Evolutionary conservation across 2,888 invertebrate genomes (phyloP).

Genomic region (Sipha maydis): DNA sequence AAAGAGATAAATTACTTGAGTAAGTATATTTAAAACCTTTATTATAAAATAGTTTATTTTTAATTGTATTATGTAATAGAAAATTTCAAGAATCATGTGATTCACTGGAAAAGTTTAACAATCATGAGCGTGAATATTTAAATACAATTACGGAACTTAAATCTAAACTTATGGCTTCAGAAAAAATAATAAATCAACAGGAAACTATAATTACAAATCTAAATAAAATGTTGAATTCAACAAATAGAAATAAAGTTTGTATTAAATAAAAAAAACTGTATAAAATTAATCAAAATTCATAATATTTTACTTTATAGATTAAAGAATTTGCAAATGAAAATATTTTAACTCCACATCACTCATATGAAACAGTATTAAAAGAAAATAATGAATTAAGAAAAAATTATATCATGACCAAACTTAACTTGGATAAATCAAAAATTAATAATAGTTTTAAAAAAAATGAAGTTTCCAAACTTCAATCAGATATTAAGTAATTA

Average conservation of each 20-base stretch:
- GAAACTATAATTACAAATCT: constrained; percentile 36
- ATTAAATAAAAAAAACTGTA: background rate
- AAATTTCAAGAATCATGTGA: constrained; percentile 42
- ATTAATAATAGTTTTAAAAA: background rate
- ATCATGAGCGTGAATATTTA: constrained; percentile 47
- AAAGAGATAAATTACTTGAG: constrained; percentile 47
- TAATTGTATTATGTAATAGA: constrained; percentile 28
- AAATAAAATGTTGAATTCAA: constrained; percentile 24
- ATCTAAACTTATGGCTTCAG: constrained; percentile 27
- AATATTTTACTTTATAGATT: background rate
- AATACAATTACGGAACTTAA: constrained; percentile 42
- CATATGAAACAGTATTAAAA: background rate
- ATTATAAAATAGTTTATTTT: background rate
- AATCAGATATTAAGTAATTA: constrained; percentile 36
- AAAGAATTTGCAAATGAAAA: background rate
- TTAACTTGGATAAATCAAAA: background rate
- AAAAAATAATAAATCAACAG: constrained; percentile 37
- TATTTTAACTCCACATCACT: background rate
- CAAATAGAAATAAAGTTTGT: constrained; percentile 33
- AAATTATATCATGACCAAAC: background rate
- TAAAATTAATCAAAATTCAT: background rate
- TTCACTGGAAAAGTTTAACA: constrained; percentile 39
- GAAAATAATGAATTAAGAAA: constrained; percentile 25
- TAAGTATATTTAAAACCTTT: background rate
- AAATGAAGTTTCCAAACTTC: constrained; percentile 7